These are phyloP conservation scores for Lucilia cuprina DNA, from an alignment of 1,140 invertebrate genomes.

Conservation along the genomic window DNA sequence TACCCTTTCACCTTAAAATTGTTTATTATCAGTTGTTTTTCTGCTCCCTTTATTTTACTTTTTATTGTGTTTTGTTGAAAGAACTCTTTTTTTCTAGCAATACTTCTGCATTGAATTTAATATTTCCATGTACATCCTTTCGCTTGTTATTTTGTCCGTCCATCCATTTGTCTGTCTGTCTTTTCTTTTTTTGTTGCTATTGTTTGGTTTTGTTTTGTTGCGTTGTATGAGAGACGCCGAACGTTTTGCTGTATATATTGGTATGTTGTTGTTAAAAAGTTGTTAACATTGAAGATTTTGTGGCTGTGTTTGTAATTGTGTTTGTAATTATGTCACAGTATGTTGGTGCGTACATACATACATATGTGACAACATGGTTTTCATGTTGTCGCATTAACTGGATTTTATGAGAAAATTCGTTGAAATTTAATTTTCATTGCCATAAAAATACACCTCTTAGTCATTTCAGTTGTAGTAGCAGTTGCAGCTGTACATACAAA, in stretches of 20 bases:
- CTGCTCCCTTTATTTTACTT: neutral
- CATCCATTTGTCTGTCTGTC: neutral
- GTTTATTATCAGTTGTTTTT: neutral
- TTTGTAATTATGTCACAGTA: neutral
- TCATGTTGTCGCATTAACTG: constrained; percentile 16
- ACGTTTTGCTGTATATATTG: neutral
- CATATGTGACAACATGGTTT: neutral
- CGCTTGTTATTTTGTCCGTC: neutral
- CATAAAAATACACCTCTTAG: neutral
- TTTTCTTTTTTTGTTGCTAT: neutral
- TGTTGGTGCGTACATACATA: neutral
- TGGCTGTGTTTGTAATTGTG: neutral
- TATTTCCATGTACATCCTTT: neutral
- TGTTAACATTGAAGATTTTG: neutral
- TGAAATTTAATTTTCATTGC: constrained; percentile 11
- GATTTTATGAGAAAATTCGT: constrained; percentile 17
- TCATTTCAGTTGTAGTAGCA: neutral
- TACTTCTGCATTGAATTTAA: neutral
- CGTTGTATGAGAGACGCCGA: neutral
- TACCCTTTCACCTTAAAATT: neutral
- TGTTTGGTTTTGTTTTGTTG: neutral
- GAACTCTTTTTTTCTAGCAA: neutral
- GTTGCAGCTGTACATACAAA: neutral
- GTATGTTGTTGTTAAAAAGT: neutral
- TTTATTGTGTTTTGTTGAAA: neutral